Conservation (phyloP, 2,797 vertebrate species). For the Labroides dimidiatus region DNA sequence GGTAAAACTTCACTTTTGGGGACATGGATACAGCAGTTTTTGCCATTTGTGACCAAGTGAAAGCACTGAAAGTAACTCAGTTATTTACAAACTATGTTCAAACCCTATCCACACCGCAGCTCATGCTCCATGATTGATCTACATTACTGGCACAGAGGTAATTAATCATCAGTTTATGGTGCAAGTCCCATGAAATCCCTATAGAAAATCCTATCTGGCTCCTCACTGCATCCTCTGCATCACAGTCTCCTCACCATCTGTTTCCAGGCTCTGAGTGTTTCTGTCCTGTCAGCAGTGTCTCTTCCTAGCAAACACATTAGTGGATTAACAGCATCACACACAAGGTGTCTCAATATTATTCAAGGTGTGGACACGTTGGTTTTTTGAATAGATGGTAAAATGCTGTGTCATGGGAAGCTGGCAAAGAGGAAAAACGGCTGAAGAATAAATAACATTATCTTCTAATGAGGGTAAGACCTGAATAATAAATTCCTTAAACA, state of each 20-base stretch:
- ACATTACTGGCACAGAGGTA: slow-evolving; percentile 1
- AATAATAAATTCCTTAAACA: neutral
- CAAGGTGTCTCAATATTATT: slow-evolving; percentile 69
- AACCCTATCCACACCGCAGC: neutral
- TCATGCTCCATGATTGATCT: slow-evolving; percentile 13
- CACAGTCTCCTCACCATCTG: slow-evolving; percentile 66
- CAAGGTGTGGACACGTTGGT: slow-evolving; percentile 63
- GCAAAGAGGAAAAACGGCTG: neutral
- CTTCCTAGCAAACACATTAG: slow-evolving; percentile 68
- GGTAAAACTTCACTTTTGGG: slow-evolving; percentile 22
- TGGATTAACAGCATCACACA: slow-evolving; percentile 69
- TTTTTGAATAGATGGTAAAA: slow-evolving; percentile 37
- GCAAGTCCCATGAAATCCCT: slow-evolving; percentile 37
- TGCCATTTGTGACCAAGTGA: no score
- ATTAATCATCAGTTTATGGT: slow-evolving; percentile 40
- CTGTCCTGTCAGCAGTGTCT: slow-evolving; percentile 72
- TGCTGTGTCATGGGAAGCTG: slow-evolving; percentile 18
- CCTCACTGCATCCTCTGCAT: slow-evolving; percentile 49
- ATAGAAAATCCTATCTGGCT: slow-evolving; percentile 48
- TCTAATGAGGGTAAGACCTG: neutral
- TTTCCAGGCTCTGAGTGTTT: slow-evolving; percentile 55
- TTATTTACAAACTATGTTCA: no score
- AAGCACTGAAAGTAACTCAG: no score
- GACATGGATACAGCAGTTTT: neutral
- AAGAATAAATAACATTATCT: neutral